Evolutionary conservation across 2,113 vertebrate genomes (phyloP).

Genomic region (Hippocampus mohnikei): DNA sequence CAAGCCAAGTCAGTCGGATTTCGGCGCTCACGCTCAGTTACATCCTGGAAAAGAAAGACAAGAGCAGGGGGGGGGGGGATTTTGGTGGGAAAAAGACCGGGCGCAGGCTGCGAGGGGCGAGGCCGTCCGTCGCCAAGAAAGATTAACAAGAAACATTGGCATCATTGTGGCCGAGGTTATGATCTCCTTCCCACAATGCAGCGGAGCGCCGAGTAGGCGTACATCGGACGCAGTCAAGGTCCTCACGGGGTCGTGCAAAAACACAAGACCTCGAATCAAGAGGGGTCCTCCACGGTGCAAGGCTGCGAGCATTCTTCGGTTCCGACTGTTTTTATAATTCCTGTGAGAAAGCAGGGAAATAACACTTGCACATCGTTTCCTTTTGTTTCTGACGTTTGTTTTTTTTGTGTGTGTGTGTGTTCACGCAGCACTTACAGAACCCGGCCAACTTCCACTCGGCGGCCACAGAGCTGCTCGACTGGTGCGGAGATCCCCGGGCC

Average conservation of each 20-base stretch:
- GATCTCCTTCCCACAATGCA: slow-evolving; percentile 71
- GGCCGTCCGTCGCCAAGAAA: slow-evolving; percentile 64
- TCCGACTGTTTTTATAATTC: slow-evolving; percentile 47
- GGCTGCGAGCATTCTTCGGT: slow-evolving; percentile 35
- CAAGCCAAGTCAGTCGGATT: slow-evolving; percentile 52
- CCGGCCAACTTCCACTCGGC: slow-evolving; percentile 99
- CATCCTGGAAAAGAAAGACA: slow-evolving; percentile 24
- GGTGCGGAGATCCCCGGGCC: slow-evolving; percentile 97
- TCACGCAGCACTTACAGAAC: slow-evolving; percentile 95
- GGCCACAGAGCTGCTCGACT: slow-evolving; percentile 96
- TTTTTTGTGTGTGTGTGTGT: slow-evolving; percentile 2
- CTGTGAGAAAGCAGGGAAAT: slow-evolving; percentile 19
- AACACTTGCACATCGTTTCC: slow-evolving; percentile 33
- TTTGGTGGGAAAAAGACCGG: slow-evolving; percentile 57
- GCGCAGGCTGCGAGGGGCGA: slow-evolving; percentile 58
- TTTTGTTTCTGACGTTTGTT: slow-evolving; percentile 48
- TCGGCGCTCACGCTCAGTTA: slow-evolving; percentile 52
- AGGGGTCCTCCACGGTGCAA: slow-evolving; percentile 34
- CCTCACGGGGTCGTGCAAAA: slow-evolving; percentile 65
- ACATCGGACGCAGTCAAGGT: slow-evolving; percentile 60
- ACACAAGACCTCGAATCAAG: slow-evolving; percentile 60
- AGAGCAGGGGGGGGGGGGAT: slow-evolving; percentile 33
- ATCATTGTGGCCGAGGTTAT: slow-evolving; percentile 71
- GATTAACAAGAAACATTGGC: slow-evolving; percentile 70
- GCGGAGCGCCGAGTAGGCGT: slow-evolving; percentile 58